Percentiles rank a stretch among this genome's conserved stretches.
phyloP scores from a whole-genome alignment of 2,888 invertebrate genomes.

The Bombylius discolor region DNA sequence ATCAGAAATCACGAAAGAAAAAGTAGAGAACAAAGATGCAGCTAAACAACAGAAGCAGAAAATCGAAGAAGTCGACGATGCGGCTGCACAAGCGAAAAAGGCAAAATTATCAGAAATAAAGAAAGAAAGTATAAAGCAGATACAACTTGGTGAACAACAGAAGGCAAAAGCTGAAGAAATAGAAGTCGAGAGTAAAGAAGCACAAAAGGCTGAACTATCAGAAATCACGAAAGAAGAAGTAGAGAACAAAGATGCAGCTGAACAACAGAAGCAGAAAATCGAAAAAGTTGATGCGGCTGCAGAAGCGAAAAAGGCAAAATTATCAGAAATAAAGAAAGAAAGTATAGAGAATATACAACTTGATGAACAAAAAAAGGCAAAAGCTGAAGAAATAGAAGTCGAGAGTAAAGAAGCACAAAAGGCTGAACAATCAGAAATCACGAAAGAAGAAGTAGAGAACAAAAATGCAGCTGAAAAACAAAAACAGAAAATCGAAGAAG shows the following conservation, averaged over 20 bases:
- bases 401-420: not conserved
- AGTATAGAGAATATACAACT: not conserved
- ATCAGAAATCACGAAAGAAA: not conserved
- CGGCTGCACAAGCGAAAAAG: not conserved
- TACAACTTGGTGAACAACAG: too few relatives aligned
- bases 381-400: not conserved
- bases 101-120: not conserved
- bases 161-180: slow-evolving; percentile 1
- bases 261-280: too few relatives aligned
- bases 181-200: slow-evolving; percentile 3
- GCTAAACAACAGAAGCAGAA: not conserved
- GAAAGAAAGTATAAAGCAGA: not conserved
- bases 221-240: not conserved
- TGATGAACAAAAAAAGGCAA: not conserved
- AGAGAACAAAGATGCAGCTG: too few relatives aligned
- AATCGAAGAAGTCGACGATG: not conserved
- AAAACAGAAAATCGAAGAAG: not conserved
- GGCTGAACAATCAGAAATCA: not conserved
- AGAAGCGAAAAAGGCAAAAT: not conserved
- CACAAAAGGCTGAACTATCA: not conserved
- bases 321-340: not conserved
- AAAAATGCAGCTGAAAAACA: not conserved
- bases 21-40: not conserved
- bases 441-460: not conserved
- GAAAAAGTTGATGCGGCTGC: not conserved